These are phyloP conservation scores for Beris morrisii DNA, from an alignment of 2,888 invertebrate genomes.

Conservation along the genomic window DNA sequence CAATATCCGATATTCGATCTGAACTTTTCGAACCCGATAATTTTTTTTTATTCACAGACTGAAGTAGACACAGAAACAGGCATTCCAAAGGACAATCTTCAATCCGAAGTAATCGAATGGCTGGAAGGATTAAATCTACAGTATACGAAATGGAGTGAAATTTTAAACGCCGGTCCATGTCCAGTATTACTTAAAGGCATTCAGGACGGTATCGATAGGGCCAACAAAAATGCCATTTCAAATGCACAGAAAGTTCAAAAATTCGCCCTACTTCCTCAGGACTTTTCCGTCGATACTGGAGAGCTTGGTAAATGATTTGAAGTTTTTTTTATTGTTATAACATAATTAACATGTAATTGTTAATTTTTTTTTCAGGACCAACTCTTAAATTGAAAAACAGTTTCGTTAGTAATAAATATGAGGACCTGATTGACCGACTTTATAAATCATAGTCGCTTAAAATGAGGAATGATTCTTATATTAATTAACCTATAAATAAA, in stretches of 20 bases:
- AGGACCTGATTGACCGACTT: conserved; percentile 72
- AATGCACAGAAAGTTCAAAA: conserved; percentile 83
- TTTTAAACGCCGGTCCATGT: conserved; percentile 61
- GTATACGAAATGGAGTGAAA: conserved; percentile 67
- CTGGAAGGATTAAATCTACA: conserved; percentile 64
- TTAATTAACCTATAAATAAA: no score
- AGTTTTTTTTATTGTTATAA: conserved; percentile 45
- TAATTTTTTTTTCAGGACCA: conserved; percentile 64
- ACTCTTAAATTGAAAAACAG: conserved; percentile 79
- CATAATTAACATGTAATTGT: conserved; percentile 38
- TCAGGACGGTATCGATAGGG: conserved; percentile 70
- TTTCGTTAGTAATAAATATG: conserved; percentile 71
- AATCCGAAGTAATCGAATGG: conserved; percentile 66
- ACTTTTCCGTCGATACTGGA: conserved; percentile 78
- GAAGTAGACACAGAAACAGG: conserved; percentile 70
- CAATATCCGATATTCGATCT: conserved; percentile 71
- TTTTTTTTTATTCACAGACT: conserved; percentile 58
- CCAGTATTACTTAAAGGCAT: conserved; percentile 66
- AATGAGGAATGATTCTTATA: conserved; percentile 41
- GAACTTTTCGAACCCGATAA: neutral
- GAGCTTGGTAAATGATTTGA: conserved; percentile 62
- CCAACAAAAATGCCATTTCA: conserved; percentile 73
- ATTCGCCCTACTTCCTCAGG: conserved; percentile 74
- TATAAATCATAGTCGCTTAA: conserved; percentile 58
- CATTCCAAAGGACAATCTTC: conserved; percentile 67